Conservation (phyloP, 92 coral and sea anemone species). For the Anthopleura xanthogrammica region DNA sequence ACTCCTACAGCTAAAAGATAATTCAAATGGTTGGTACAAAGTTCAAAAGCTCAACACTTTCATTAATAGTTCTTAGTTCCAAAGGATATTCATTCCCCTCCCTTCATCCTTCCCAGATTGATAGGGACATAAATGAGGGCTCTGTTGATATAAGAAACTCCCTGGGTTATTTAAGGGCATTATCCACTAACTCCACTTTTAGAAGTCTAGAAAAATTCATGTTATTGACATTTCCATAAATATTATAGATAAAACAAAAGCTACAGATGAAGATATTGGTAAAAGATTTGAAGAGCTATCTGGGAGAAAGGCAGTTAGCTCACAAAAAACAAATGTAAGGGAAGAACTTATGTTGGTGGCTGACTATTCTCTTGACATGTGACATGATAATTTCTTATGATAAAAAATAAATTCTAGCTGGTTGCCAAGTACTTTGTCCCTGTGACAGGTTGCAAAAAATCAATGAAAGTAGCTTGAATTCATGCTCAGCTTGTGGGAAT, state of each 20-base stretch:
- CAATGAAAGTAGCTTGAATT: background rate
- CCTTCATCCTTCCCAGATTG: no score
- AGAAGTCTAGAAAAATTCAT: background rate
- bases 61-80: background rate
- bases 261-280: slow-evolving; percentile 73
- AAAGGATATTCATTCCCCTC: background rate
- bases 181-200: no score
- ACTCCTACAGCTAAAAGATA: slow-evolving; percentile 63
- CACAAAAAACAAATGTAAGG: slow-evolving; percentile 69
- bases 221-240: background rate
- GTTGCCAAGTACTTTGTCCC: no score
- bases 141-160: no score
- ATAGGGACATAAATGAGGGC: no score
- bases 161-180: background rate
- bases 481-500: background rate
- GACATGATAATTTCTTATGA: background rate
- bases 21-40: slow-evolving; percentile 4
- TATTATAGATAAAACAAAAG: slow-evolving; percentile 17
- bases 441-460: no score
- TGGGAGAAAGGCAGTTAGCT: slow-evolving; percentile 78
- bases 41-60: background rate
- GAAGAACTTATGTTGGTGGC: background rate
- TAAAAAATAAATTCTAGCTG: background rate
- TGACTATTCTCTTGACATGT: background rate
- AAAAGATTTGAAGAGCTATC: slow-evolving; percentile 78